These are phyloP conservation scores for Anhinga rufa DNA, from an alignment of 2,113 vertebrate genomes.

Conservation along the genomic window DNA sequence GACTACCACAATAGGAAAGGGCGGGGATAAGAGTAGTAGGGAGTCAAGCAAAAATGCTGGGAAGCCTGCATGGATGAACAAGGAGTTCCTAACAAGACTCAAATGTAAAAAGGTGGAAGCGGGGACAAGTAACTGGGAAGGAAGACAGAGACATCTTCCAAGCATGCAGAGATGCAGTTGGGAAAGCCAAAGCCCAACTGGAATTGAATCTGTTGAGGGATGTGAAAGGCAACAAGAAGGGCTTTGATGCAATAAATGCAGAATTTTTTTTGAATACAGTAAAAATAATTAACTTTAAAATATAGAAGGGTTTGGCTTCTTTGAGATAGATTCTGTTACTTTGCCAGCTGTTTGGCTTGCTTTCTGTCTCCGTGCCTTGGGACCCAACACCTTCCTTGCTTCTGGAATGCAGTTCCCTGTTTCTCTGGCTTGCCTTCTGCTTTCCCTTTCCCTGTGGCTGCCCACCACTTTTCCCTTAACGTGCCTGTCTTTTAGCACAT, in stretches of 20 bases:
- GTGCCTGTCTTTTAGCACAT: neutral
- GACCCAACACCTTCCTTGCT: neutral
- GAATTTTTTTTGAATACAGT: neutral
- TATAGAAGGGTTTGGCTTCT: neutral
- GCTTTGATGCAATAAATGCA: neutral
- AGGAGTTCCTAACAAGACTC: neutral
- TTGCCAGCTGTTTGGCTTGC: neutral
- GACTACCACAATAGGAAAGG: neutral
- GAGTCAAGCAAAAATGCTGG: neutral
- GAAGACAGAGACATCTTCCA: neutral
- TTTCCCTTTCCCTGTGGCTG: neutral
- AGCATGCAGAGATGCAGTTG: neutral
- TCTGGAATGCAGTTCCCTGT: neutral
- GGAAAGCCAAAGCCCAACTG: neutral
- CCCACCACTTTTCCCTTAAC: neutral
- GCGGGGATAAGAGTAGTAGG: neutral
- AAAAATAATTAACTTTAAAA: neutral
- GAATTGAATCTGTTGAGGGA: neutral
- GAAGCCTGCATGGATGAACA: neutral
- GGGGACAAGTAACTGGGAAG: neutral
- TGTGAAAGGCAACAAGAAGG: neutral
- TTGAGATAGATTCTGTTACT: neutral
- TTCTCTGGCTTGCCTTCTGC: neutral
- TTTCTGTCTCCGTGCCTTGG: neutral
- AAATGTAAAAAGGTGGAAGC: fast-evolving